These are phyloP conservation scores for Phrynocephalus forsythii DNA, from an alignment of 2,797 vertebrate species.

Conservation along the genomic window DNA sequence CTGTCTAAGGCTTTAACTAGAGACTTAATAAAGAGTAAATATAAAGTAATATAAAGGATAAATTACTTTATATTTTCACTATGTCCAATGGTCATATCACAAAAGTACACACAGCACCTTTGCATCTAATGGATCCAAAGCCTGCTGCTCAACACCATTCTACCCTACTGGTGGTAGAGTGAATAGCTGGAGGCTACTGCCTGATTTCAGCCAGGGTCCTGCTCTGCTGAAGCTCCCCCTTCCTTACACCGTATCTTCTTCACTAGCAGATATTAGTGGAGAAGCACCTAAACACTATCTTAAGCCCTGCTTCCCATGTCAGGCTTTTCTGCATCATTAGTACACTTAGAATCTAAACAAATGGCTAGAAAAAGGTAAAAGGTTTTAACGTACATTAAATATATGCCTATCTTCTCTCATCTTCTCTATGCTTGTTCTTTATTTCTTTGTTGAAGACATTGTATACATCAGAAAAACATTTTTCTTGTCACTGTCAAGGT, in stretches of 20 bases:
- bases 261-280: not conserved
- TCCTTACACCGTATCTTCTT: not conserved
- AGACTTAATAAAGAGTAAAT: not conserved
- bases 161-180: not conserved
- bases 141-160: not conserved
- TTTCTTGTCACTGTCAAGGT: not conserved
- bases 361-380: not conserved
- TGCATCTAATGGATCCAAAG: not conserved
- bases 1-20: not conserved
- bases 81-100: not conserved
- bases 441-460: slow-evolving; percentile 11
- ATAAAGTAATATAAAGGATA: not conserved
- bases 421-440: not conserved
- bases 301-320: not conserved
- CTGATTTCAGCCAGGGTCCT: not conserved
- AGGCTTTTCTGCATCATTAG: not conserved
- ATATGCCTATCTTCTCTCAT: not conserved
- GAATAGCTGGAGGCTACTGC: not conserved
- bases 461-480: not conserved
- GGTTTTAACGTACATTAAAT: not conserved
- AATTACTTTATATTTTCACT: too few relatives aligned
- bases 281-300: not conserved
- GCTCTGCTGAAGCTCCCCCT: not conserved
- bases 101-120: not conserved
- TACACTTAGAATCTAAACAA: not conserved